A percentile compares a stretch with the other conserved stretches of the same genome.
These are phyloP conservation scores for Trachelus stipa DNA, from an alignment of 2,888 invertebrate species.

Conservation along the genomic window DNA sequence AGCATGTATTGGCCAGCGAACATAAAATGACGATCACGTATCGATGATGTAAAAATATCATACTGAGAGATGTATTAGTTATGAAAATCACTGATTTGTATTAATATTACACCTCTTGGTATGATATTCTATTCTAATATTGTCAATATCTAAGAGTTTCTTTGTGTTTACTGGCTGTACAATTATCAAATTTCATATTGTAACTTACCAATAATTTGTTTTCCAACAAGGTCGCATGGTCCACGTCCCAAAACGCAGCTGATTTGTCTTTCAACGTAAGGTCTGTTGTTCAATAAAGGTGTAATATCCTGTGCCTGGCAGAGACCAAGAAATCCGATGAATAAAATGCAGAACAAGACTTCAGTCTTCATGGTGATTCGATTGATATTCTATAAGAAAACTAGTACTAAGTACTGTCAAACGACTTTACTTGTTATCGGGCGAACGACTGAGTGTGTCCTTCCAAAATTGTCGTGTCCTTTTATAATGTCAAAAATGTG, in stretches of 20 bases:
- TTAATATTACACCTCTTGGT: too few species aligned
- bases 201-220: conserved; percentile 72
- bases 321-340: neutral
- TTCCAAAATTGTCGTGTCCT: neutral
- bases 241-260: conserved; percentile 72
- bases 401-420: neutral
- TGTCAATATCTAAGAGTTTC: neutral
- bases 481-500: neutral
- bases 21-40: too few species aligned
- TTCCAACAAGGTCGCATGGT: conserved; percentile 73
- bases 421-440: neutral
- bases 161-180: neutral
- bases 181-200: neutral
- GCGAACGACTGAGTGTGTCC: neutral
- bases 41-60: neutral
- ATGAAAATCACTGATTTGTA: too few species aligned
- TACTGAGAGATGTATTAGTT: neutral
- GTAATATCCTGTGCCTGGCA: conserved; percentile 30
- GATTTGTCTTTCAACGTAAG: conserved; percentile 64
- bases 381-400: neutral
- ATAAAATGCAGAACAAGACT: conserved; percentile 9
- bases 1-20: neutral
- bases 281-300: conserved; percentile 28
- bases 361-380: conserved; percentile 21
- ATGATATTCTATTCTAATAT: neutral